Base-by-base conservation (phyloP, 2,888 invertebrate species). In the Xylota sylvarum region DNA sequence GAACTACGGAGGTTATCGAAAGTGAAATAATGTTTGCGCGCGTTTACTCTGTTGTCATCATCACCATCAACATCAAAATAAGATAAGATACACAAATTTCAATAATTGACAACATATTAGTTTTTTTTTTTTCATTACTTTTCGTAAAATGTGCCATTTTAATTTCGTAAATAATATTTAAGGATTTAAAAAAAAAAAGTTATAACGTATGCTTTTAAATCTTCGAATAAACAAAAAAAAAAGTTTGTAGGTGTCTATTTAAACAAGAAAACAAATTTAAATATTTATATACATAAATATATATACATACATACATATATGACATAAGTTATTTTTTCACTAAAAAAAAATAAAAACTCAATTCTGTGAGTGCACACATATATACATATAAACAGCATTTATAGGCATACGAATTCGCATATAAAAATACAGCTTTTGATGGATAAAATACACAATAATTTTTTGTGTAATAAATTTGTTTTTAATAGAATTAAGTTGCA, bases 211-310 rank as follows among this genome's bases (percentile, higher is more conserved):
- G 84, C 84, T 84, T 80, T 78, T 79, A 30, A 65, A 62, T 73
- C 52, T 79, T 72, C 55, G 60, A 86, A 40, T 67, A 55, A 67
- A 43, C 50, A 48, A 23, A 56, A n/a, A 78, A 69, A 50, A 85
- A 73, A 87, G 76, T 76, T 88, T 88, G 87, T 88, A 83, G 88
- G 88, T 88, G 90, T 89, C 89, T 90, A 87, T 83, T 87, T 74
- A 83, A 85, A 83, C 62, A 78, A 77, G 55, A 72, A 83, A 77
- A 82, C 58, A 81, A 82, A 77, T 72, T 74, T 70, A 60, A 76
- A 79, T 79, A 74, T 83, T 73, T 74, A 74, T 87, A 74, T 83
- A 87, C 58, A 81, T 76, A 65, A 77, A 77, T 55, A 60, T 78
- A 81, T 77, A 77, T 78, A 82, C 55, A 82, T 70, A 64, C 23